Conservation (phyloP, 2,113 vertebrate genomes). For the Cyanoderma ruficeps region DNA sequence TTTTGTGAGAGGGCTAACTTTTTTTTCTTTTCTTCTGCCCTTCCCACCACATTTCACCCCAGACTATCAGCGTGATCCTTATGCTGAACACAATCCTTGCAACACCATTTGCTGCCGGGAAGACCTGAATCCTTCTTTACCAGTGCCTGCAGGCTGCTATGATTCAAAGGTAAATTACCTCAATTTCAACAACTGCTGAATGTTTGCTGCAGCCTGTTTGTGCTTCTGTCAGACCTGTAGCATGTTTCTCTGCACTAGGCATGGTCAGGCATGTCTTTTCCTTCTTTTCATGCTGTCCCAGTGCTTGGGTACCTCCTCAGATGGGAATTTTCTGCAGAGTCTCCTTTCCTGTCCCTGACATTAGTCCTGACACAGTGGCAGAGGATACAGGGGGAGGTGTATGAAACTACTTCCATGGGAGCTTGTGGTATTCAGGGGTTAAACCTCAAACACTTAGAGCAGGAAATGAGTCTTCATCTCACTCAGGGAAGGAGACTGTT, state of each 20-base stretch:
- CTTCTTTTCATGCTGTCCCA: background rate
- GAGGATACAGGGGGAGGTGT: background rate
- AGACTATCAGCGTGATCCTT: constrained; percentile 87
- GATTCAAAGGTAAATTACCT: constrained; percentile 84
- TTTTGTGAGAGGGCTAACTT: background rate
- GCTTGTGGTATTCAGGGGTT: background rate
- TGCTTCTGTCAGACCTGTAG: background rate
- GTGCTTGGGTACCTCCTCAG: background rate
- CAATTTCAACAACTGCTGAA: background rate
- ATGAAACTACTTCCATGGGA: background rate
- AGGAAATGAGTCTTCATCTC: background rate
- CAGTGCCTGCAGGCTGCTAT: constrained; percentile 85
- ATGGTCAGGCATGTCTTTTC: background rate
- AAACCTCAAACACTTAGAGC: background rate
- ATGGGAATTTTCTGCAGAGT: background rate
- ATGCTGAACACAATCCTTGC: constrained; percentile 84
- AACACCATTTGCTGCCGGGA: constrained; percentile 90
- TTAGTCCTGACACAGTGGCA: background rate
- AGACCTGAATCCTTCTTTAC: constrained; percentile 77
- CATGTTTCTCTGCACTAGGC: background rate
- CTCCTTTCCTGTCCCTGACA: background rate
- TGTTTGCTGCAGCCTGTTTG: background rate
- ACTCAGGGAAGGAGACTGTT: background rate
- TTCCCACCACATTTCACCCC: background rate
- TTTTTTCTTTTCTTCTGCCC: background rate